These are phyloP conservation scores for Phainopepla nitens DNA, from an alignment of 2,113 vertebrate species.

Conservation along the genomic window DNA sequence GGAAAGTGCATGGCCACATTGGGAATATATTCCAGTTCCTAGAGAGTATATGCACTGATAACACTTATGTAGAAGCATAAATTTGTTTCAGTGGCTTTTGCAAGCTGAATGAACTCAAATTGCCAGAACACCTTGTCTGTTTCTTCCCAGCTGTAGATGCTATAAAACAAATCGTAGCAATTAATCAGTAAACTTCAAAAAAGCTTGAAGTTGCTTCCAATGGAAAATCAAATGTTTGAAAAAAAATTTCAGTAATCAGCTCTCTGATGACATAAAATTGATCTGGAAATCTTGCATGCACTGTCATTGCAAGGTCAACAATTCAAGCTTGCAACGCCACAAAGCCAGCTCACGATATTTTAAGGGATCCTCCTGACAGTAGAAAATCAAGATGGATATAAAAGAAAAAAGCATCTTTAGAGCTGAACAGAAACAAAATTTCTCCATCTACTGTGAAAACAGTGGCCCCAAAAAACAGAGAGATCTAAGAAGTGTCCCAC, in stretches of 20 bases:
- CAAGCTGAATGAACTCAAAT: background rate
- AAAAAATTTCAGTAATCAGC: background rate
- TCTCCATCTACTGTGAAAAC: background rate
- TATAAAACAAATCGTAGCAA: background rate
- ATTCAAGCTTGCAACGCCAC: background rate
- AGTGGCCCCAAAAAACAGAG: background rate
- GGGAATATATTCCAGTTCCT: background rate
- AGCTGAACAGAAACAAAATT: background rate
- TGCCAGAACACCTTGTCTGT: background rate
- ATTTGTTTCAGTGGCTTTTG: background rate
- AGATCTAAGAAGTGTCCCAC: background rate
- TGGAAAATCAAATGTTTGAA: background rate
- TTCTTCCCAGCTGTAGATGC: background rate
- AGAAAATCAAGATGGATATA: background rate
- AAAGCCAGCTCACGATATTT: background rate
- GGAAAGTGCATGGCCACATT: background rate
- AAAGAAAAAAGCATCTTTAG: background rate
- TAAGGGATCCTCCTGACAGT: background rate
- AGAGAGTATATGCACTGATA: background rate
- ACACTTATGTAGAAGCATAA: background rate
- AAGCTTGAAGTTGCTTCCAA: background rate
- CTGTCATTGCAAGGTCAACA: background rate
- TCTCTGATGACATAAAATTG: background rate
- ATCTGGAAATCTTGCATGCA: background rate
- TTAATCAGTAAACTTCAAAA: background rate